Evolutionary conservation across 2,888 invertebrate genomes (phyloP).

Genomic region (Standfussiana lucernea): DNA sequence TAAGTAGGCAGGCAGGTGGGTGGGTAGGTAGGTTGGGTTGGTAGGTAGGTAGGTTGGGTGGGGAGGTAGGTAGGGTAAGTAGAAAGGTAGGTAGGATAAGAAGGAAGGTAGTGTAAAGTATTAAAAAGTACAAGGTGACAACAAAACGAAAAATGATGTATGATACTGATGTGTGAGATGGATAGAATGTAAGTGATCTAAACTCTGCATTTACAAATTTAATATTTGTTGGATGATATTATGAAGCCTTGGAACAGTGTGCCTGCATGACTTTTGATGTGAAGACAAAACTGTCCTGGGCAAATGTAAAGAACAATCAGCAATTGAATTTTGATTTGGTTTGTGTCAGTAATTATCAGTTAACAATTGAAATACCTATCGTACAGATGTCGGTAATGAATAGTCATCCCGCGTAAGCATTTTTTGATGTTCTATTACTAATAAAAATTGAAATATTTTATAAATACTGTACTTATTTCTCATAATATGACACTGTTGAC

Average conservation of each 20-base stretch:
- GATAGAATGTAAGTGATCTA: no score
- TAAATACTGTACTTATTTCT: no score
- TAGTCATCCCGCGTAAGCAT: background rate
- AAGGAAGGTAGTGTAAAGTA: no score
- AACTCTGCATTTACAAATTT: no score
- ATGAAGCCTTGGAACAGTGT: background rate
- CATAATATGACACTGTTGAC: background rate
- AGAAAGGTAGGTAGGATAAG: no score
- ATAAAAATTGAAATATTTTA: background rate
- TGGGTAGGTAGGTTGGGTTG: no score
- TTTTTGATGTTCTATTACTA: background rate
- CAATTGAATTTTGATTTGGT: background rate
- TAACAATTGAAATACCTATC: background rate
- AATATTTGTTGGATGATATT: background rate
- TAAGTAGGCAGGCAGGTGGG: no score
- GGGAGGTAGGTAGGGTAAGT: no score
- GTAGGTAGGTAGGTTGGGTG: no score
- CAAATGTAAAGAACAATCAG: background rate
- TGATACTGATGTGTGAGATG: no score
- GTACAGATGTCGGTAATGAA: background rate
- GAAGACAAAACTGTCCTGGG: background rate
- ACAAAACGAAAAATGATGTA: no score
- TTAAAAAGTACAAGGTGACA: no score
- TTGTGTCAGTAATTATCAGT: background rate
- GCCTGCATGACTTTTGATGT: background rate